These are phyloP conservation scores for Atethmia centrago DNA, from an alignment of 2,888 invertebrate genomes.

Conservation along the genomic window DNA sequence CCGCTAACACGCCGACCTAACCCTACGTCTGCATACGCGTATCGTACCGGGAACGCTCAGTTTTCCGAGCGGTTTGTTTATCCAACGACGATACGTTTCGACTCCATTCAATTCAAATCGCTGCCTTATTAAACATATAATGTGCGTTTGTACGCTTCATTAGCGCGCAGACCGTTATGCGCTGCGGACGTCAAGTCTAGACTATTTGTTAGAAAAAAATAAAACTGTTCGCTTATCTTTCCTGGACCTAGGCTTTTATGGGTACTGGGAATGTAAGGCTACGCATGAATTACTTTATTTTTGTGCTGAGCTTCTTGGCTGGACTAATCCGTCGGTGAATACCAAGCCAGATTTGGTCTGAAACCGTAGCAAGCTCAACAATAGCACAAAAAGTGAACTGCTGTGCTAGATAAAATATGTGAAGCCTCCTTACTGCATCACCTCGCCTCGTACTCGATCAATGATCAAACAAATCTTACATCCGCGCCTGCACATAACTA, in stretches of 20 bases:
- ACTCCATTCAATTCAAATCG: slow-evolving; percentile 69
- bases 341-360: slow-evolving; percentile 11
- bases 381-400: neutral
- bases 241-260: slow-evolving; percentile 41
- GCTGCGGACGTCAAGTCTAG: slow-evolving; percentile 23
- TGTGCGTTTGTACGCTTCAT: slow-evolving; percentile 63
- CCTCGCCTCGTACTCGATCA: slow-evolving; percentile 20
- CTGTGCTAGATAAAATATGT: neutral
- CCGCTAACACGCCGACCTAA: slow-evolving; percentile 51
- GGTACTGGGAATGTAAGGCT: slow-evolving; percentile 38
- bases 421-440: neutral
- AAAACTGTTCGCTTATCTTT: slow-evolving; percentile 30
- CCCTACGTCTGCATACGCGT: slow-evolving; percentile 46
- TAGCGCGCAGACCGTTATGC: slow-evolving; percentile 47
- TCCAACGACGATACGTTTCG: slow-evolving; percentile 66
- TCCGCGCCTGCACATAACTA: slow-evolving; percentile 57
- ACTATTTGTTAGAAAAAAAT: slow-evolving; percentile 31
- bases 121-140: slow-evolving; percentile 62
- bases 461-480: slow-evolving; percentile 57
- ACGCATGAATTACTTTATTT: slow-evolving; percentile 28
- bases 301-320: neutral
- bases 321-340: slow-evolving; percentile 17
- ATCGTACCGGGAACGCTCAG: slow-evolving; percentile 66
- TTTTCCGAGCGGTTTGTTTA: slow-evolving; percentile 72
- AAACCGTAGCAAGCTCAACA: neutral